These are phyloP conservation scores for Apodemia duryi DNA, from an alignment of 2,888 invertebrate genomes.

Conservation along the genomic window DNA sequence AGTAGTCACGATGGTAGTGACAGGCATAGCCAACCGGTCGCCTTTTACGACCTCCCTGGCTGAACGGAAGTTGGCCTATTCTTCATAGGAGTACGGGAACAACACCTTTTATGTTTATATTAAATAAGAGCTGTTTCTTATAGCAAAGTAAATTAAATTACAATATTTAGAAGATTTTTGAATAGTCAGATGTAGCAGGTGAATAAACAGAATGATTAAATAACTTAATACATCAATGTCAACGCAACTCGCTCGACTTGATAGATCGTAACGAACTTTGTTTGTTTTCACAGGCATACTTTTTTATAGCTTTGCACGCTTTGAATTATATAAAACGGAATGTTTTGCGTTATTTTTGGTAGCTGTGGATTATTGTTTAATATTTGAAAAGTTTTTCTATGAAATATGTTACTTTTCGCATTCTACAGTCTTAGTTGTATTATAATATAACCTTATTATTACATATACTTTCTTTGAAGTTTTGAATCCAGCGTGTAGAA, in stretches of 20 bases:
- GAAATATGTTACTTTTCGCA: no score
- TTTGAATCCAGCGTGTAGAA: no score
- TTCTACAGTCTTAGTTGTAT: no score
- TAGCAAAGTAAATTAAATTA: neutral
- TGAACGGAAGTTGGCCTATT: no score
- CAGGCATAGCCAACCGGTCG: no score
- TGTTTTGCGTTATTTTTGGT: neutral
- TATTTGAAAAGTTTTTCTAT: neutral
- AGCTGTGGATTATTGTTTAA: neutral
- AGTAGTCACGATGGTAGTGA: no score
- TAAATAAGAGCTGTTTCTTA: neutral
- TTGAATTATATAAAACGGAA: neutral
- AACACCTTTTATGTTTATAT: neutral
- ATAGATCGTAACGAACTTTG: constrained; percentile 12
- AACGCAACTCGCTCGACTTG: constrained; percentile 8
- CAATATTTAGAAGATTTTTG: neutral
- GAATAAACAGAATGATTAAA: constrained; percentile 10
- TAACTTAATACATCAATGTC: constrained; percentile 13
- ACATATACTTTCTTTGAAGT: no score
- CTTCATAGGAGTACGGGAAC: no score
- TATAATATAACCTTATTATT: no score
- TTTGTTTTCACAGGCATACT: constrained; percentile 2
- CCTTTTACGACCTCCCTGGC: no score
- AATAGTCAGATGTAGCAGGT: constrained; percentile 4
- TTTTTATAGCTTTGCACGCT: constrained; percentile 2